Evolutionary conservation across 2,888 invertebrate genomes (phyloP), one percentile per base, ranked within the genome.

Genomic region (Melanostoma scalare): DNA sequence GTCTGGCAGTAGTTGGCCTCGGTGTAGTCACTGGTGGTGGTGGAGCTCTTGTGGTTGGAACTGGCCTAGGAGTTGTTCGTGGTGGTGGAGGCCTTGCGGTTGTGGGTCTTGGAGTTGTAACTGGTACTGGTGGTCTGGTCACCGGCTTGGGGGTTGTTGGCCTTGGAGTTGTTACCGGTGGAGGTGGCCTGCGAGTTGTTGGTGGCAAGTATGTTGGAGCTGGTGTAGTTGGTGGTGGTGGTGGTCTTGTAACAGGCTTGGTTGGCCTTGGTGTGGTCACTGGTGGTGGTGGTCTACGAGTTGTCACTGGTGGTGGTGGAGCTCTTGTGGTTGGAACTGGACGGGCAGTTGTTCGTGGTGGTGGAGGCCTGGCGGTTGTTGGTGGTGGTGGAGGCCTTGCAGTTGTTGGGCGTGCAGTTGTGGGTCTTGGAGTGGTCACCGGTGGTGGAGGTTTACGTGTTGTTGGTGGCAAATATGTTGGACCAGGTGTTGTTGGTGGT

Each of bases 171-270:
- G 85, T 76, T 3, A 65, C 46, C 60, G 77, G 71, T 44, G 86
- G 86, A 3, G 86, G 80, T 33, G 75, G 86, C 31, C 71, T 72
- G 6, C 86, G 42, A 2, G 87, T 69, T 86, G 89, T 30, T 86
- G 20, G 20, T 20, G 20, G 20, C 20, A 48, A 42, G 61, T 74
- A 86, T 0, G 88, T 87, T n/a, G 87, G 85, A 4, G 46, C 61
- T 30, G 86, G 86, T 33, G 85, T 86, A 50, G 4, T 86, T 60
- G 86, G 84, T 67, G 75, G 71, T 10, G 55, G 77, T 52, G 52
- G 42, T 1, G 20, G 20, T 20, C 20, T 20, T 20, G 20, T 20
- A 20, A 20, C 30, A 67, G 69, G 5, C 65, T 73, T 50, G n/a
- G 52, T n/a, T 58, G 63, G 61, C 35, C 50, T 38, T 6, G 50